Percentiles rank a stretch among this genome's conserved stretches.
Evolutionary conservation across 2,113 vertebrate genomes (phyloP).

Genomic region (Pomatostomus ruficeps): DNA sequence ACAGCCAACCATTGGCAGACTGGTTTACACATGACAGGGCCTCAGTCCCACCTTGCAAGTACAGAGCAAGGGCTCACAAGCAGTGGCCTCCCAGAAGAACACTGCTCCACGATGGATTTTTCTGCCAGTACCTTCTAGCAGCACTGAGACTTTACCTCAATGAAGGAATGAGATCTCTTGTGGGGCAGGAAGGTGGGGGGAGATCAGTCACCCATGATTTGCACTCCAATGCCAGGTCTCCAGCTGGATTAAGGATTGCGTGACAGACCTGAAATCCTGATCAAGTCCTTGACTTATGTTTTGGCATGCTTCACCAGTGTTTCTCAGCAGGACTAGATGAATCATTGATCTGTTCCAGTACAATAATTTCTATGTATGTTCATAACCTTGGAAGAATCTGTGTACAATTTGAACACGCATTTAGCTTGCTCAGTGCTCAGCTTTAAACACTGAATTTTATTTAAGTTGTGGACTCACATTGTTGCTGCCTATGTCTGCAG

Average conservation of each 20-base stretch:
- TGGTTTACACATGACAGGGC: neutral
- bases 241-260: conserved; percentile 14
- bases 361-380: conserved; percentile 22
- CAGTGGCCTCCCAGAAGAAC: neutral
- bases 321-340: conserved; percentile 48
- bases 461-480: neutral
- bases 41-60: neutral
- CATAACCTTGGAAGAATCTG: conserved; percentile 23
- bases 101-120: neutral
- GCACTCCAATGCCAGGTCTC: neutral
- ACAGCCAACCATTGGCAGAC: neutral
- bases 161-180: neutral
- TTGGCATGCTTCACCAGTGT: neutral
- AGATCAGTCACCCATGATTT: neutral
- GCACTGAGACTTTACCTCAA: neutral
- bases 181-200: neutral
- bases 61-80: neutral
- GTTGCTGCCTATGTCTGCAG: neutral
- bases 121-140: neutral
- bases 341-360: conserved; percentile 53
- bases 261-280: conserved; percentile 17
- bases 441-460: neutral
- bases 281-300: conserved; percentile 36
- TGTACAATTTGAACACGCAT: neutral
- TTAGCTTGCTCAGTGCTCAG: neutral